Conservation (phyloP, 2,888 invertebrate genomes). For the Crossocerus cetratus region DNA sequence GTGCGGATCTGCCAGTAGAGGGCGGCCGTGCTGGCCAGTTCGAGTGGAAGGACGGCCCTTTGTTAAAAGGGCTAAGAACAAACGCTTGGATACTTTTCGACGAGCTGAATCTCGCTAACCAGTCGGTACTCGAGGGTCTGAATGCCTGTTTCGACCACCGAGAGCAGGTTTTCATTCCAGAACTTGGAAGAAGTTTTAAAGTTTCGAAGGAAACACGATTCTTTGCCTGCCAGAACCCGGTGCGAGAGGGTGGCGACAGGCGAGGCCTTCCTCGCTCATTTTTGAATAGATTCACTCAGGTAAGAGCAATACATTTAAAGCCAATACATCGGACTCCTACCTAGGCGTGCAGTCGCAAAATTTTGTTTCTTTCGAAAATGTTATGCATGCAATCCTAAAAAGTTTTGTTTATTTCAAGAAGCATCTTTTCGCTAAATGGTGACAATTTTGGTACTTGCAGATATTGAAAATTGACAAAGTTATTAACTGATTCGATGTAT, state of each 20-base stretch:
- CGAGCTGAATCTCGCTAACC: constrained; percentile 98
- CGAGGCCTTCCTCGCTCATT: constrained; percentile 98
- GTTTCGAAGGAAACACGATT: constrained; percentile 88
- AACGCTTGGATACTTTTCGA: constrained; percentile 98
- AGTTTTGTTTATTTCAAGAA: too few species aligned
- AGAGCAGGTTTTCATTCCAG: constrained; percentile 96
- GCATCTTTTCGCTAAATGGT: too few species aligned
- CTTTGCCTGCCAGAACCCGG: constrained; percentile 99
- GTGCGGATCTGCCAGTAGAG: constrained; percentile 97
- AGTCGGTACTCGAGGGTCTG: constrained; percentile 98
- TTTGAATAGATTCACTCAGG: constrained; percentile 97
- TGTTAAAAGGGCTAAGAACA: constrained; percentile 93
- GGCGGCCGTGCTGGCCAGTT: constrained; percentile 91
- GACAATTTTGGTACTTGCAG: too few species aligned
- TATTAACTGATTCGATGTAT: too few species aligned
- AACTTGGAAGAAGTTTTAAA: constrained; percentile 91
- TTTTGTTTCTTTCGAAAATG: too few species aligned
- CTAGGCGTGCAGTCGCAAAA: too few species aligned
- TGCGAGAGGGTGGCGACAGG: constrained; percentile 96
- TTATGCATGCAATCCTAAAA: too few species aligned
- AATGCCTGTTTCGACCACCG: constrained; percentile 99
- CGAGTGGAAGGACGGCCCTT: constrained; percentile 97
- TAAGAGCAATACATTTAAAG: constrained; percentile 74
- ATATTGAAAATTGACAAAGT: too few species aligned
- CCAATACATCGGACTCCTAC: too few species aligned